These are phyloP conservation scores for Galemys pyrenaicus DNA, from an alignment of 2,113 vertebrate species.

Conservation along the genomic window DNA sequence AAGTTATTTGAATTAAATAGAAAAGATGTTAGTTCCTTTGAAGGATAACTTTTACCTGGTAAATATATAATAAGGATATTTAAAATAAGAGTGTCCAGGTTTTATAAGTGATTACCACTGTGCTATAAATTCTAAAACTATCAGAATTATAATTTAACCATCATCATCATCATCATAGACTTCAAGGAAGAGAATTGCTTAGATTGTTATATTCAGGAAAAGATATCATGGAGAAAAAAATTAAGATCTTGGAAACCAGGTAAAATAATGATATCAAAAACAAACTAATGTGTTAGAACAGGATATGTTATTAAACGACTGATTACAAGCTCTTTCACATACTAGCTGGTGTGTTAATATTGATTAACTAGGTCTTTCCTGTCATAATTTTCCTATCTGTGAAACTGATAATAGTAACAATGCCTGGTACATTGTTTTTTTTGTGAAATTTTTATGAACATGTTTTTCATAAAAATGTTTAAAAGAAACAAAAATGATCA, in stretches of 20 bases:
- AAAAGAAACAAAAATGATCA: background rate
- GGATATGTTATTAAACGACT: constrained; percentile 16
- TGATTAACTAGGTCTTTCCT: background rate
- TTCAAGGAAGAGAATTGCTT: background rate
- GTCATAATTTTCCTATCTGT: background rate
- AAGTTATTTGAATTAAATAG: constrained; percentile 32
- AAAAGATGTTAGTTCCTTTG: background rate
- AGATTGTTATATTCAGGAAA: background rate
- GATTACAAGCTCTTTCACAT: background rate
- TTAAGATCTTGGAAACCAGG: background rate
- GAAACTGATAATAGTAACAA: background rate
- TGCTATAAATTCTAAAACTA: background rate
- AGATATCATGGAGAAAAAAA: background rate
- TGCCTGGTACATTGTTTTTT: background rate
- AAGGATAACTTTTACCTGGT: background rate
- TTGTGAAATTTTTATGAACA: background rate
- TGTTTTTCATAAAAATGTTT: background rate
- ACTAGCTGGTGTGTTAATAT: background rate
- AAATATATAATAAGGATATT: background rate
- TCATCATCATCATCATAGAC: background rate
- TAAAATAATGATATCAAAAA: constrained; percentile 23
- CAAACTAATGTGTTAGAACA: constrained; percentile 13
- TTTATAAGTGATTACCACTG: background rate
- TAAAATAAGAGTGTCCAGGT: background rate
- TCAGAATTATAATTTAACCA: background rate